Percentiles rank a stretch among this genome's conserved stretches.
Conservation (phyloP, 2,888 invertebrate species). For the Cyclophora albipunctata region DNA sequence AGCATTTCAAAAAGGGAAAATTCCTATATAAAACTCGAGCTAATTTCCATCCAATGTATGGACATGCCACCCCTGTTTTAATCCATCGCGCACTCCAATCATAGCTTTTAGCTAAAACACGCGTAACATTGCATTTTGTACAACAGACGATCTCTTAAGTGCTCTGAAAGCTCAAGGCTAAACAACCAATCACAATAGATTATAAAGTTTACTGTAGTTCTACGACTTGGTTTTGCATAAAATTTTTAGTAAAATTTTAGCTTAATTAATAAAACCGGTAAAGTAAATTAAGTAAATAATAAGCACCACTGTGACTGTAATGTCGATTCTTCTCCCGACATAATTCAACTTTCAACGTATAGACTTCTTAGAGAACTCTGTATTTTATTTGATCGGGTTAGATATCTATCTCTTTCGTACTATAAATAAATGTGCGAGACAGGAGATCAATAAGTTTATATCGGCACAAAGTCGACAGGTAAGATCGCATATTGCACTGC, state of each 20-base stretch:
- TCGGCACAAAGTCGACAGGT: neutral
- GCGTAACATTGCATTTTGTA: constrained; percentile 15
- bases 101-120: neutral
- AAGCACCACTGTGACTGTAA: constrained; percentile 6
- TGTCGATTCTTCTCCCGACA: too few species aligned
- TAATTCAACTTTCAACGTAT: too few species aligned
- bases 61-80: constrained; percentile 27
- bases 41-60: constrained; percentile 46
- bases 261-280: neutral
- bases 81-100: neutral
- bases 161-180: neutral
- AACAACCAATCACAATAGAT: too few species aligned
- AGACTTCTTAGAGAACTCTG: too few species aligned
- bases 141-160: constrained; percentile 41
- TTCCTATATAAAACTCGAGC: constrained; percentile 61
- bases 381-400: too few species aligned
- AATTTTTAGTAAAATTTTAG: neutral
- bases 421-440: too few species aligned
- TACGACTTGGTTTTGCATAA: too few species aligned
- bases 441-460: too few species aligned
- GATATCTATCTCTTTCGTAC: too few species aligned
- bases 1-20: constrained; percentile 69
- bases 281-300: neutral
- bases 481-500: constrained; percentile 10
- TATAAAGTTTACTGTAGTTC: too few species aligned